Evolutionary conservation across 1,140 invertebrate genomes (phyloP).

Genomic region (Thalassaphorura encarpata): DNA sequence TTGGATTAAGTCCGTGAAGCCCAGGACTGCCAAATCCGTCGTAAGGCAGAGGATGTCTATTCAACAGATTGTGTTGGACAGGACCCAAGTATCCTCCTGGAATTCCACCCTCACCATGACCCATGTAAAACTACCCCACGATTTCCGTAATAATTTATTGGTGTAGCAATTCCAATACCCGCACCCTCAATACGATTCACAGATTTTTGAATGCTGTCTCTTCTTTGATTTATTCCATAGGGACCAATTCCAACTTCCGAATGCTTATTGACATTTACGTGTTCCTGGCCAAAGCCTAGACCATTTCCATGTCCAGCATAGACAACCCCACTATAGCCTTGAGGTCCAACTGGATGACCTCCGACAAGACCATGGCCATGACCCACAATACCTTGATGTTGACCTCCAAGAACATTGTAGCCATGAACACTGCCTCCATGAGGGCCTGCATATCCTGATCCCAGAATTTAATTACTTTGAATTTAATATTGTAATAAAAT

Average conservation of each 20-base stretch:
- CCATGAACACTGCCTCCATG: not conserved
- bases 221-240: not conserved
- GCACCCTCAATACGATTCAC: not conserved
- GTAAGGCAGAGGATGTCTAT: not conserved
- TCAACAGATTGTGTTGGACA: not conserved
- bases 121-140: slow-evolving; percentile 6
- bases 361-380: too few relatives aligned
- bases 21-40: not conserved
- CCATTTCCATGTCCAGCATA: not conserved
- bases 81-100: not conserved
- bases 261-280: not conserved
- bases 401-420: too few relatives aligned
- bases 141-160: not conserved
- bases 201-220: not conserved
- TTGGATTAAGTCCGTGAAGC: not conserved
- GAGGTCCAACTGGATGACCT: not conserved
- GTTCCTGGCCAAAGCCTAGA: not conserved
- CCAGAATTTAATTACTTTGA: not conserved
- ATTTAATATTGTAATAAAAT: not conserved
- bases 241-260: not conserved
- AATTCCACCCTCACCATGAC: not conserved
- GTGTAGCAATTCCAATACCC: not conserved
- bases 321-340: not conserved
- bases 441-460: not conserved
- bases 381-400: too few relatives aligned